A percentile compares a stretch with the other conserved stretches of the same genome.
Evolutionary conservation across 64 coral and sea anemone species (phyloP).

Genomic region (Cladopsammia gracilis): DNA sequence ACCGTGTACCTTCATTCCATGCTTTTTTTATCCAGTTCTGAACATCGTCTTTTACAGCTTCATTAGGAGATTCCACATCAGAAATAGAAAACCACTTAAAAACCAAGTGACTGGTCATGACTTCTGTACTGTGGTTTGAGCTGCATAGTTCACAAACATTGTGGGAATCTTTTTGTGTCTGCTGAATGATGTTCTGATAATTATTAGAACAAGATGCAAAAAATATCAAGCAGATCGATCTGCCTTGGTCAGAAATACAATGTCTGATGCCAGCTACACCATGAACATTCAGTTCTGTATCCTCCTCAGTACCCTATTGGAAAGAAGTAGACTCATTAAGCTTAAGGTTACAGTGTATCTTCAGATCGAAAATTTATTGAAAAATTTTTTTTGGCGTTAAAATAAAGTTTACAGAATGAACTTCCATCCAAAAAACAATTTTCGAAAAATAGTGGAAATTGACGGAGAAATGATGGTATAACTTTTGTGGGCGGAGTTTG

Average conservation of each 20-base stretch:
- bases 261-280: slow-evolving; percentile 41
- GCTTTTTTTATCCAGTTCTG: slow-evolving; percentile 28
- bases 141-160: neutral
- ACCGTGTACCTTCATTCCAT: neutral
- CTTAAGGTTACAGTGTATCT: too few relatives aligned
- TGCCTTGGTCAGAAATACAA: neutral
- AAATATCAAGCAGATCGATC: neutral
- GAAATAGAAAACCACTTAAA: slow-evolving; percentile 3
- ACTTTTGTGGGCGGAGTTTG: too few relatives aligned
- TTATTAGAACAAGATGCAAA: neutral
- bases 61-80: neutral
- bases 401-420: too few relatives aligned
- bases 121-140: neutral
- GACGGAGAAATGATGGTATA: too few relatives aligned
- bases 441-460: too few relatives aligned
- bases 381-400: too few relatives aligned
- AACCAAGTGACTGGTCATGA: neutral
- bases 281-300: neutral
- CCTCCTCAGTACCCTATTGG: neutral
- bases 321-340: neutral
- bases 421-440: too few relatives aligned
- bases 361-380: too few relatives aligned
- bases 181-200: neutral
- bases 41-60: slow-evolving; percentile 15
- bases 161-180: neutral